These are phyloP conservation scores for Leptopilina myrica DNA, from an alignment of 2,888 invertebrate genomes.

Conservation along the genomic window DNA sequence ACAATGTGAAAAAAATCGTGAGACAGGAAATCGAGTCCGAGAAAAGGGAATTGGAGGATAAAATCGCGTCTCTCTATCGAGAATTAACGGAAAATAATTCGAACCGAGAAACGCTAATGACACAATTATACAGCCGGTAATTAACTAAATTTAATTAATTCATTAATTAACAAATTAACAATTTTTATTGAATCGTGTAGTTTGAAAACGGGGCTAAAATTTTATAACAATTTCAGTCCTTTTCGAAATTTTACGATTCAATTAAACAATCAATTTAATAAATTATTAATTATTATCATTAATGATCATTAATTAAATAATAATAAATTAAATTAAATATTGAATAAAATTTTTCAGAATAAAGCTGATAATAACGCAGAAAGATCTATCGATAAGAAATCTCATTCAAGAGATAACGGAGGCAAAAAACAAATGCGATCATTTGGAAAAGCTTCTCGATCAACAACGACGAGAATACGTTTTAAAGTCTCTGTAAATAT, in stretches of 20 bases:
- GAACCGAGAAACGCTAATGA: conserved; percentile 86
- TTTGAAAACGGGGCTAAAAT: no score
- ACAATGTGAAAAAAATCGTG: conserved; percentile 80
- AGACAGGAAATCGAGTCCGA: conserved; percentile 82
- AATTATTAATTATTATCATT: no score
- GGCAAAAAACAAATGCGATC: conserved; percentile 84
- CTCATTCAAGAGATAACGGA: conserved; percentile 84
- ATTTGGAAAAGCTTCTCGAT: conserved; percentile 86
- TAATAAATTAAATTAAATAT: not conserved
- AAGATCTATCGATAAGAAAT: conserved; percentile 86
- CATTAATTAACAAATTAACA: not conserved
- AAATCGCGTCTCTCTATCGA: conserved; percentile 74
- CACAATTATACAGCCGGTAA: conserved; percentile 88
- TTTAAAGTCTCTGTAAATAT: conserved; percentile 72
- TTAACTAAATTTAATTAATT: conserved; percentile 49
- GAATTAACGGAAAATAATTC: conserved; percentile 80
- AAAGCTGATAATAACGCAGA: conserved; percentile 87
- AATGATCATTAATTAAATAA: no score
- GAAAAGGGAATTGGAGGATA: conserved; percentile 80
- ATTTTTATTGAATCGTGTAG: not conserved
- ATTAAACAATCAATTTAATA: no score
- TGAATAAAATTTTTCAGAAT: conserved; percentile 79
- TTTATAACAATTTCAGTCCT: no score
- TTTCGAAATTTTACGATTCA: no score
- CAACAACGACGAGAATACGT: conserved; percentile 86